Evolutionary conservation across 1,140 invertebrate genomes (phyloP), one percentile per base, ranked within the genome.

Genomic region (Diachasmimorpha longicaudata): DNA sequence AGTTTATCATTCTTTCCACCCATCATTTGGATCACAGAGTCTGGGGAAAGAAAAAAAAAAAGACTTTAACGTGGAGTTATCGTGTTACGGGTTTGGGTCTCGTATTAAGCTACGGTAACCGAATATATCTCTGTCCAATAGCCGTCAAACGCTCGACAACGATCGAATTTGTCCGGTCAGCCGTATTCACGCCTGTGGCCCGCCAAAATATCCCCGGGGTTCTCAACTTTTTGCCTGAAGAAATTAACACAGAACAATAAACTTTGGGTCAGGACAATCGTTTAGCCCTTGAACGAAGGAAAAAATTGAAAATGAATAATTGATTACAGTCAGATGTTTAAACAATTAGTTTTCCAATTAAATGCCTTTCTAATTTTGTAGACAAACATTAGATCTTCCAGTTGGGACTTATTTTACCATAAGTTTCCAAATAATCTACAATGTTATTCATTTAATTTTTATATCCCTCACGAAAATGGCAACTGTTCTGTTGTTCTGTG

Each of bases 111-210:
- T 66, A 71, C 19, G 81, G 83, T 86, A 86, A 86, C 83, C 83
- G 81, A 85, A 85, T 85, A 83, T 84, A 85, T 85, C 80, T 82
- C 82, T 83, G 80, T 48, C 80, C 80, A 84, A 86, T 84, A 82
- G 83, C 80, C 79, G 84, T 85, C 84, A 85, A 85, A 84, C 76
- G 79, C 74, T 78, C 78, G 83, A 84, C 81, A 85, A 85, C 83
- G 81, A 85, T 86, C 85, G 79, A 86, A 85, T 86, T 86, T 84
- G 81, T 83, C 72, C 83, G 80, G 67, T 76, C 79, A 81, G 68
- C 76, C 81, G 80, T 84, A 72, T 68, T 72, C n/a, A 67, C 46
- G 46, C 44, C 69, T 66, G 13, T 16, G 13, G 66, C 36, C 76
- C 77, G 77, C 79, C 78, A 81, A 84, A 84, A 84, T 83, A 66